phyloP scores from a whole-genome alignment of 1,140 invertebrate species.

The Oscheius sp. region DNA sequence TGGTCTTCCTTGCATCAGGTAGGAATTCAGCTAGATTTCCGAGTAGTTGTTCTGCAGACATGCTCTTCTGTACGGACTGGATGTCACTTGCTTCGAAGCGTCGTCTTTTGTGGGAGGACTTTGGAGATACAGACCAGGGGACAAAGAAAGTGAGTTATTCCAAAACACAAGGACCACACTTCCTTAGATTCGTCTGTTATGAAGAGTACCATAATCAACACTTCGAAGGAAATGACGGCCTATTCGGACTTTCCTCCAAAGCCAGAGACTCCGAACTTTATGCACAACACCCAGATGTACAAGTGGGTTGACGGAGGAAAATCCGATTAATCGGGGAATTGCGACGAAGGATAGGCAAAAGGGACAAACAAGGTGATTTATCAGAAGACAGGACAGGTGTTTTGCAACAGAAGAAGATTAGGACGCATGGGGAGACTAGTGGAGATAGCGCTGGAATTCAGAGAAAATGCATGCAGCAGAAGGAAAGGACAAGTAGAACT shows the following conservation, averaged over 20 bases:
- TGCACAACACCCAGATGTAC: constrained; percentile 63
- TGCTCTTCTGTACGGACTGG: constrained; percentile 48
- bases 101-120: constrained; percentile 37
- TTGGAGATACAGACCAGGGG: constrained; percentile 39
- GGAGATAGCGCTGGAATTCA: no score
- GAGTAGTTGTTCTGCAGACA: constrained; percentile 40
- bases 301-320: constrained; percentile 31
- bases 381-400: no score
- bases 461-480: no score
- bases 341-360: neutral
- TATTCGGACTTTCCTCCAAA: constrained; percentile 65
- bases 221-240: constrained; percentile 64
- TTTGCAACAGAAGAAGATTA: no score
- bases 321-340: neutral
- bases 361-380: no score
- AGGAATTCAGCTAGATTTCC: neutral
- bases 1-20: constrained; percentile 63
- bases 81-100: constrained; percentile 40
- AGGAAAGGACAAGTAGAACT: no score
- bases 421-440: no score
- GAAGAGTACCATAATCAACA: constrained; percentile 63
- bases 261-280: constrained; percentile 61
- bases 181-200: constrained; percentile 62
- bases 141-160: constrained; percentile 33
- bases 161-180: constrained; percentile 33